These are phyloP conservation scores for human (Homo sapiens) DNA, from an alignment of 2,113 vertebrate genomes.

Conservation along the genomic window DNA sequence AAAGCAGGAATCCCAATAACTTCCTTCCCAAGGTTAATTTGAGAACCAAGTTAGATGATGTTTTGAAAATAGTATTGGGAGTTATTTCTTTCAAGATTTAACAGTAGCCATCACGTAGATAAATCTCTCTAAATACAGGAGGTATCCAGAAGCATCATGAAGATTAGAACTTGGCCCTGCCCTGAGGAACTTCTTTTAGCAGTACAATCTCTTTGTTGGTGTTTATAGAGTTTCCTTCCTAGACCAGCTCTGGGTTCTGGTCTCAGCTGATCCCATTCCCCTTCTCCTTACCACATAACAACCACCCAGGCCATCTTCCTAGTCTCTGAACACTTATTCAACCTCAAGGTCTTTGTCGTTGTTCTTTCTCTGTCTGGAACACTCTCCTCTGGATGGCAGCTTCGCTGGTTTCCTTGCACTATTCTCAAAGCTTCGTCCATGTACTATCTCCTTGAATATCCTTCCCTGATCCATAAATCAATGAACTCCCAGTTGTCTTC, in stretches of 20 bases:
- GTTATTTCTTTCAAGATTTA: not conserved
- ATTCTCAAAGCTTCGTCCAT: not conserved
- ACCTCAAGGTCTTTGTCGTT: not conserved
- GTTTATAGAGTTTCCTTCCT: not conserved
- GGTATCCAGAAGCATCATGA: not conserved
- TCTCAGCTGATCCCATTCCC: not conserved
- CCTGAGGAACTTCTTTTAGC: not conserved
- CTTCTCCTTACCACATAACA: too few species aligned
- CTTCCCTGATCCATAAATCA: not conserved
- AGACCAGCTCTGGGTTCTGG: not conserved
- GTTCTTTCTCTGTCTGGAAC: not conserved
- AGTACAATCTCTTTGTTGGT: not conserved
- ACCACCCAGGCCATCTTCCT: not conserved
- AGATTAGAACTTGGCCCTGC: not conserved
- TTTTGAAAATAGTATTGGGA: not conserved
- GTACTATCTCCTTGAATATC: not conserved
- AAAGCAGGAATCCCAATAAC: not conserved
- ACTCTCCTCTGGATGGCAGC: not conserved
- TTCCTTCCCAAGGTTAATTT: not conserved
- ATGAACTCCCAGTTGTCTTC: not conserved
- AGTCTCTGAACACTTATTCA: not conserved
- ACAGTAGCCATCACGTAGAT: not conserved
- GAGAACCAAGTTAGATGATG: not conserved
- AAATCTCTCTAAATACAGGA: not conserved
- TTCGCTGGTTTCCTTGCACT: accelerated